Conservation (phyloP, 1,140 invertebrate species). For the Mamestra configurata region DNA sequence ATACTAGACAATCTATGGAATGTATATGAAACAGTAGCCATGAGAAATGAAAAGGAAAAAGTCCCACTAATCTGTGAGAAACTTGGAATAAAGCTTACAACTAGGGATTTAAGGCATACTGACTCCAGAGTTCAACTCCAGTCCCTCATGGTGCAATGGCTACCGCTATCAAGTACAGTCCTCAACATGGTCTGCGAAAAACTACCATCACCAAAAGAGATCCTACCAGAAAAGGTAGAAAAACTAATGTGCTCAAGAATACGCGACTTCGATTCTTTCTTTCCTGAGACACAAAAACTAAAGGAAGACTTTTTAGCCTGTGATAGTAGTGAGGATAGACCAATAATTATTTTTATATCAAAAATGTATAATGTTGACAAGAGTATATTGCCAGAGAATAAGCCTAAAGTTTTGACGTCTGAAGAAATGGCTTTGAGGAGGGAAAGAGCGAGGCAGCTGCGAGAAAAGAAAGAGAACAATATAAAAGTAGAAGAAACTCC, state of each 20-base stretch:
- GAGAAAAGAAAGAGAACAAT: conserved; percentile 87
- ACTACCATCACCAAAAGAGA: conserved; percentile 93
- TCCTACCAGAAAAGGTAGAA: conserved; percentile 93
- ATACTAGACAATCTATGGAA: conserved; percentile 98
- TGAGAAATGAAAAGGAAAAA: conserved; percentile 94
- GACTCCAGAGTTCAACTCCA: conserved; percentile 94
- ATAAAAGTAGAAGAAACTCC: conserved; percentile 86
- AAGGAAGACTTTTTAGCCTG: conserved; percentile 94
- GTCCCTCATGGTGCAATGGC: conserved; percentile 95
- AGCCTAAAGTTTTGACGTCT: conserved; percentile 91
- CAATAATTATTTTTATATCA: conserved; percentile 97
- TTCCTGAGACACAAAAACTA: conserved; percentile 91
- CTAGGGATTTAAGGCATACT: conserved; percentile 93
- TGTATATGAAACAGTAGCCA: conserved; percentile 94
- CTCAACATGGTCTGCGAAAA: conserved; percentile 94
- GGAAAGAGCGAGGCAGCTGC: conserved; percentile 91
- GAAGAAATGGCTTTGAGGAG: conserved; percentile 93
- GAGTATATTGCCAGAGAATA: conserved; percentile 92
- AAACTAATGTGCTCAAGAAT: conserved; percentile 92
- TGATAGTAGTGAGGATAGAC: conserved; percentile 89
- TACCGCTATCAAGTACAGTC: conserved; percentile 94
- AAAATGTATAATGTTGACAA: conserved; percentile 97
- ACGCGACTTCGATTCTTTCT: conserved; percentile 91
- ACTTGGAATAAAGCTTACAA: conserved; percentile 93
- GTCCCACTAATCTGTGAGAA: conserved; percentile 94